Conservation (phyloP, 2,888 invertebrate species). For the Catocala sponsa region DNA sequence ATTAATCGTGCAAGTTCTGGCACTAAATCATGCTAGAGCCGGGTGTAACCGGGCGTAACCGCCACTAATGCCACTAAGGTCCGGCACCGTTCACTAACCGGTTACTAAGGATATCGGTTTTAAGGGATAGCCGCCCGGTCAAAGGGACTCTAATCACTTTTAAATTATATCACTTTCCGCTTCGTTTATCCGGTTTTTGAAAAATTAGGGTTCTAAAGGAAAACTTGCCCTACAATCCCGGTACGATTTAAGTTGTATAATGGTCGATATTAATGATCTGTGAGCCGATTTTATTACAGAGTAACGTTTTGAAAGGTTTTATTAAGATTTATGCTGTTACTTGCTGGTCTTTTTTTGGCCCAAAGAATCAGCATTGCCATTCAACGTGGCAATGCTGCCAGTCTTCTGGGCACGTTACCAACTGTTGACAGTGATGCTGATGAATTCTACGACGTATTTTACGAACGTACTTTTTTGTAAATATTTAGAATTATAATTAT, state of each 20-base stretch:
- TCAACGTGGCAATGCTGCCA: too few relatives aligned
- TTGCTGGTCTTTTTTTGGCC: too few relatives aligned
- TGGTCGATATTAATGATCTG: slow-evolving; percentile 9
- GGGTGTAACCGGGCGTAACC: slow-evolving; percentile 49
- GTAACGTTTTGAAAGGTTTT: neutral
- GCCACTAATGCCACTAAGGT: slow-evolving; percentile 36
- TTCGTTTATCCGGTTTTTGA: slow-evolving; percentile 31
- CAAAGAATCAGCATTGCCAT: too few relatives aligned
- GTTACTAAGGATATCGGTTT: slow-evolving; percentile 9
- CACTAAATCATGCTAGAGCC: slow-evolving; percentile 59
- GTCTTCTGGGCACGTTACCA: too few relatives aligned
- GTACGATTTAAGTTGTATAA: slow-evolving; percentile 10
- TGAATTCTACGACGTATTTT: too few relatives aligned
- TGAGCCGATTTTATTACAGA: slow-evolving; percentile 3
- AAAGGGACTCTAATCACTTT: slow-evolving; percentile 54
- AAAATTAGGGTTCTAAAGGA: slow-evolving; percentile 12
- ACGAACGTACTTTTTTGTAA: too few relatives aligned
- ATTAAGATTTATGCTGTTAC: neutral
- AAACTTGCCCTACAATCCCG: slow-evolving; percentile 7
- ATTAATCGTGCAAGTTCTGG: slow-evolving; percentile 64
- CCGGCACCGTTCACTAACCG: slow-evolving; percentile 14
- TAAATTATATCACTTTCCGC: slow-evolving; percentile 50
- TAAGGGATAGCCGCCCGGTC: slow-evolving; percentile 38
- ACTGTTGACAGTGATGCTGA: too few relatives aligned
- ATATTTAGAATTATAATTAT: too few relatives aligned